Evolutionary conservation across 2,113 vertebrate species (phyloP), one percentile per base, ranked within the genome.

Genomic region (Leptosomus discolor): DNA sequence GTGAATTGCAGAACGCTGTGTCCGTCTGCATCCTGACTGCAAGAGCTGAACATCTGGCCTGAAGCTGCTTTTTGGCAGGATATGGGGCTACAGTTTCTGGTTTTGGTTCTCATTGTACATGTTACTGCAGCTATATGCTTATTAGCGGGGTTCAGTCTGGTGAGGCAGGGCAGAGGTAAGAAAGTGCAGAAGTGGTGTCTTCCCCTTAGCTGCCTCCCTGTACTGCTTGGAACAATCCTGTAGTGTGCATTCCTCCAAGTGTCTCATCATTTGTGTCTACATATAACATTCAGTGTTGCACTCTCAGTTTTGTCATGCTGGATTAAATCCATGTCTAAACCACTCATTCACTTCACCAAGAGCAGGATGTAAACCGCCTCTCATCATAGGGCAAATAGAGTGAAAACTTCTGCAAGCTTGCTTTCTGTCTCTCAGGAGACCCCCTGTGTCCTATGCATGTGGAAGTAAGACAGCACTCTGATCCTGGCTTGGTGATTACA

Each of bases 41-140:
- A 23, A 51, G 84, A 78, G 53, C 50, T 45, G 51, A 86, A 24
- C 1, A 4, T 74, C 67, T 94, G 90, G 54, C 63, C 82, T 60
- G 79, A 58, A 74, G 88, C 71, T 88, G 85, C 37, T 65, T 93
- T 92, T 58, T 50, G 70, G 61, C 82, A 85, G 68, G 88, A 71
- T 71, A 5, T 12, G 78, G 41, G 32, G n/a, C 23, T 29, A 11
- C 0, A 2, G 54, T 92, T 92, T 57, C 43, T 82, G 53, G n/a
- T 14, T 88, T 70, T 88, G 73, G 15, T 92, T 90, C 57, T 90
- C 27, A 2, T 13, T 64, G 51, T 65, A 14, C 16, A 1, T 84
- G 36, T 51, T 85, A 37, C 12, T 93, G 82, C 45, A 37, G 36
- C 70, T 77, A 0, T 77, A 0, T 57, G 56, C 60, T 86, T 61